Conservation (phyloP, 1,140 invertebrate genomes). For the Ostrea denselamellosa region DNA sequence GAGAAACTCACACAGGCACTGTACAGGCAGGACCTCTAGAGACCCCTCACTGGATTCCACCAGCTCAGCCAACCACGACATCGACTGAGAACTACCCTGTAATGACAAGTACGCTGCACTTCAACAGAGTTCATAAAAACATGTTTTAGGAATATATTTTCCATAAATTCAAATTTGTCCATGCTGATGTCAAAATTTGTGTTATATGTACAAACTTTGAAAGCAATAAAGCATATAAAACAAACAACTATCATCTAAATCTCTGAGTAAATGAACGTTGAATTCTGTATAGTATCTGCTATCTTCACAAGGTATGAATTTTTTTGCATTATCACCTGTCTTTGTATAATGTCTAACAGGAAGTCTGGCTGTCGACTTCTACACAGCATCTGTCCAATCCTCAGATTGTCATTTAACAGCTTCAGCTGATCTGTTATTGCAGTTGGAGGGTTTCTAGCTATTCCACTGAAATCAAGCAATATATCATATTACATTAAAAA, state of each 20-base stretch:
- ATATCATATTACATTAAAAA: neutral
- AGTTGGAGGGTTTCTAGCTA: constrained; percentile 88
- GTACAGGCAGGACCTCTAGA: constrained; percentile 92
- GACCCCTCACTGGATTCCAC: constrained; percentile 94
- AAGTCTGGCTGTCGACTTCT: constrained; percentile 94
- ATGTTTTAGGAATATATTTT: neutral
- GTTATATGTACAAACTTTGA: neutral
- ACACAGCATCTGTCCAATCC: constrained; percentile 94
- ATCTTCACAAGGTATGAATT: neutral
- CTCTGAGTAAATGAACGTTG: neutral
- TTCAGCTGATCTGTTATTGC: constrained; percentile 90
- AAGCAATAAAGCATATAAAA: neutral
- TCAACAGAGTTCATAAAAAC: neutral
- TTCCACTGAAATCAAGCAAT: constrained; percentile 80
- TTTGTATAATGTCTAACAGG: constrained; percentile 93
- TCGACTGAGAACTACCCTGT: constrained; percentile 88
- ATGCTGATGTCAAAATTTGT: neutral
- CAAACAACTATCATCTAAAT: neutral
- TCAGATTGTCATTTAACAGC: constrained; percentile 87
- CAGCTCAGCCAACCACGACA: constrained; percentile 97
- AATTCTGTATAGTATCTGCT: neutral
- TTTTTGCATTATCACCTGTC: constrained; percentile 80
- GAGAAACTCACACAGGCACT: constrained; percentile 97
- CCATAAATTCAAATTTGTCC: neutral
- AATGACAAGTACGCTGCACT: neutral